Percentiles rank a stretch among this genome's conserved stretches.
phyloP scores from a whole-genome alignment of 2,888 invertebrate genomes.

The Microplitis manilae region DNA sequence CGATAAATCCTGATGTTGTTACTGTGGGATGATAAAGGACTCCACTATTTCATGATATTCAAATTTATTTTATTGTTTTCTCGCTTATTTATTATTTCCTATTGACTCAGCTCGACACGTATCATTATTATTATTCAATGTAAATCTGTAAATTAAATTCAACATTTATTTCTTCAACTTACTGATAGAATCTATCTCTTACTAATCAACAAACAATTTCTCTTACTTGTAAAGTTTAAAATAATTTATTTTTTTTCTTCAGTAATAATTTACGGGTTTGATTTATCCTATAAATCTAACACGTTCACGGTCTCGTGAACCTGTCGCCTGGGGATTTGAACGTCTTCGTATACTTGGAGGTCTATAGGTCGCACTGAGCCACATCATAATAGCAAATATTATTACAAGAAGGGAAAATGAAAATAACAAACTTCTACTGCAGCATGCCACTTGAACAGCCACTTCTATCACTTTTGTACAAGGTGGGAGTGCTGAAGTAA shows the following conservation, averaged over 20 bases:
- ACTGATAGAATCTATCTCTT: too few relatives aligned
- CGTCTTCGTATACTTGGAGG: conserved; percentile 14
- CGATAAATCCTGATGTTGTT: conserved; percentile 7
- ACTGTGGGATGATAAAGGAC: conserved; percentile 12
- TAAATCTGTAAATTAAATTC: too few relatives aligned
- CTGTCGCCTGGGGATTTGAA: background rate
- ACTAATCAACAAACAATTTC: too few relatives aligned
- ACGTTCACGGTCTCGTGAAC: conserved; percentile 6
- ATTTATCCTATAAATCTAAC: conserved; percentile 14
- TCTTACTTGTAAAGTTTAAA: too few relatives aligned
- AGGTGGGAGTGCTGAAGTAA: conserved; percentile 28
- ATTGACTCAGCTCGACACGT: background rate
- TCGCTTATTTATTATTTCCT: background rate
- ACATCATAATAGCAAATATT: conserved; percentile 39
- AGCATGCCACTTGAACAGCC: conserved; percentile 44
- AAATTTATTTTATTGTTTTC: conserved; percentile 1
- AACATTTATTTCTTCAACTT: too few relatives aligned
- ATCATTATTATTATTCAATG: background rate
- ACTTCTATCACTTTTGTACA: conserved; percentile 43
- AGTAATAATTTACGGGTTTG: background rate
- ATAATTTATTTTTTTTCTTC: too few relatives aligned
- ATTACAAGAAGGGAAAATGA: conserved; percentile 39
- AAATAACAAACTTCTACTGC: conserved; percentile 40
- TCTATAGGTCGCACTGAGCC: conserved; percentile 42
- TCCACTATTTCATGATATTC: conserved; percentile 19